Evolutionary conservation across 1,140 invertebrate genomes (phyloP).

Genomic region (Ceratosolen solmsi): DNA sequence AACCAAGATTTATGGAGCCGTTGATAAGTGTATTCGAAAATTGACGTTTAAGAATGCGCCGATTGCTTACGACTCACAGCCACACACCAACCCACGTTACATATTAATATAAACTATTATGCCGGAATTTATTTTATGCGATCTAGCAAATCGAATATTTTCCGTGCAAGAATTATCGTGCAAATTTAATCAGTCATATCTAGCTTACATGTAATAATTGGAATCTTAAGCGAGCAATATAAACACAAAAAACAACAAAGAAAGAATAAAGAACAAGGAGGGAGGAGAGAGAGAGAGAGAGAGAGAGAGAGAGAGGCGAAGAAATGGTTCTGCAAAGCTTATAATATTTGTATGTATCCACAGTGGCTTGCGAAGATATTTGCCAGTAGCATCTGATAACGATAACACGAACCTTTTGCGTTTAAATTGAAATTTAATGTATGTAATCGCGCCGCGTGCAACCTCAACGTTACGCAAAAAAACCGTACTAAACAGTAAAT

Average conservation of each 20-base stretch:
- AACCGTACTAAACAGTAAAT: background rate
- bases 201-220: no score
- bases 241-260: no score
- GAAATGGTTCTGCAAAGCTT: background rate
- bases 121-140: no score
- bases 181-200: no score
- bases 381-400: constrained; percentile 12
- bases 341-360: background rate
- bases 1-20: no score
- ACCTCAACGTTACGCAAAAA: background rate
- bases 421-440: constrained; percentile 7
- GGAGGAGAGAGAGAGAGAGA: constrained; percentile 20
- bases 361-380: background rate
- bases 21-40: no score
- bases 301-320: background rate
- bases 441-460: background rate
- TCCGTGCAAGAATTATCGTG: no score
- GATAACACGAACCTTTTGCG: background rate
- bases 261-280: background rate
- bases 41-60: background rate
- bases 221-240: no score
- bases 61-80: no score
- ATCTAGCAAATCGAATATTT: no score
- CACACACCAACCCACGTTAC: no score
- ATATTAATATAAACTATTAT: no score